Evolutionary conservation across 2,888 invertebrate species (phyloP), one percentile per base, ranked within the genome.

Genomic region (Lepidocyrtoides sp.): DNA sequence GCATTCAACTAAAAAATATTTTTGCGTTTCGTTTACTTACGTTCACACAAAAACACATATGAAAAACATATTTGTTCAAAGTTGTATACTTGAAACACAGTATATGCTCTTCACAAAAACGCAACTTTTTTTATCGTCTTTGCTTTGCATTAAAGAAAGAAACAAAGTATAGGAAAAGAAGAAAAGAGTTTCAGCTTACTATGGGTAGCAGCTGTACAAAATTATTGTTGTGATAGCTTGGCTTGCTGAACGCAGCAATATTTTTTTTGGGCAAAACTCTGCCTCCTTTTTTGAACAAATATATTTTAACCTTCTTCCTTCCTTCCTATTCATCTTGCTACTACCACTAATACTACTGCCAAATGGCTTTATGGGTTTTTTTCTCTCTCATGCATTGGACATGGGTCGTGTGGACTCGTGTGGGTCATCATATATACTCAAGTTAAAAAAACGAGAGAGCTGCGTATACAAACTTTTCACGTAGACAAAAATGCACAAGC

Each of bases 151-250:
- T n/a, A n/a, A n/a, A 20, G 23, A 23, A 60, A 29, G 29, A 63
- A 63, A 63, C 63, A 63, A 63, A 63, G 63, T 63, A 63, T 29
- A 63, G 8, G 29, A 29, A 14, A 29, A 29, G 14, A 63, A 63
- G 8, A 63, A 29, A 14, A 29, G 63, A 29, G n/a, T 69, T 29
- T 29, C 44, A 44, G 72, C 20, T 41, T 44, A 44, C 23, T 12
- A 8, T 63, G 57, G 51, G 79, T 32, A 79, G 79, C 79, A 79
- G 79, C 79, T 79, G 79, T 29, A 54, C 32, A 57, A 79, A 79
- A 79, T 79, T 57, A 79, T 57, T 79, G 57, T 79, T 79, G 48
- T 75, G 8, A 29, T 26, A 48, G 75, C 23, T 41, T 41, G 23
- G 48, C 32, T 41, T 12, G 48, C 32, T 17, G 23, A 75, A 48